Percentiles rank a stretch among this genome's conserved stretches.
Conservation (phyloP, 2,113 vertebrate species). For the Scophthalmus maximus region DNA sequence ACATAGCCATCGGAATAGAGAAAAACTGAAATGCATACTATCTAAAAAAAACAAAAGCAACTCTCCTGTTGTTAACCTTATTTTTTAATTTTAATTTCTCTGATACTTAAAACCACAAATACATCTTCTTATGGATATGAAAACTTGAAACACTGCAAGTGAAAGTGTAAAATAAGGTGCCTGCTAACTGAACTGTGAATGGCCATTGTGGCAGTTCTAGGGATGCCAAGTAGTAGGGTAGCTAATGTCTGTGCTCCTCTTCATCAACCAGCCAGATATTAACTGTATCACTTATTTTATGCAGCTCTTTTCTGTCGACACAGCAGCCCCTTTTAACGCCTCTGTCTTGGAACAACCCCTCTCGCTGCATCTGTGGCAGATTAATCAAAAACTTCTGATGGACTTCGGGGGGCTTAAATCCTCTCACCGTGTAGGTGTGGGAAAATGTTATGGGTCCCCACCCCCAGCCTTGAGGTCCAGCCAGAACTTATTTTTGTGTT, state of each 20-base stretch:
- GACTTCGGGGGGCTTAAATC: slow-evolving; percentile 71
- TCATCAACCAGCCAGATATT: slow-evolving; percentile 71
- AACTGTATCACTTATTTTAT: slow-evolving; percentile 73
- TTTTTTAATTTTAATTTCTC: no score
- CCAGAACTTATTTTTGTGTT: slow-evolving; percentile 62
- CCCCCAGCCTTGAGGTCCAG: slow-evolving; percentile 54
- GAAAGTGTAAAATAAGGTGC: not conserved
- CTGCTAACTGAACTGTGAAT: slow-evolving; percentile 21
- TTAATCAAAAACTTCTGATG: slow-evolving; percentile 75
- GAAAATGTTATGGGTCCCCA: slow-evolving; percentile 71
- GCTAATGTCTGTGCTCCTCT: slow-evolving; percentile 59
- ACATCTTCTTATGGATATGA: not conserved
- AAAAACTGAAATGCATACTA: not conserved
- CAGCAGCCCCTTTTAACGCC: slow-evolving; percentile 68
- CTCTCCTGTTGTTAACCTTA: no score
- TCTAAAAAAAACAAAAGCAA: not conserved
- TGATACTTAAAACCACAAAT: not conserved
- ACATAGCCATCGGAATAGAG: not conserved
- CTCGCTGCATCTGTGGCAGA: slow-evolving; percentile 65
- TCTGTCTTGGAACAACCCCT: slow-evolving; percentile 70
- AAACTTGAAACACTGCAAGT: not conserved
- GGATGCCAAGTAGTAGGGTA: slow-evolving; percentile 33
- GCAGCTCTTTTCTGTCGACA: slow-evolving; percentile 70
- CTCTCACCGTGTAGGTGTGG: slow-evolving; percentile 73
- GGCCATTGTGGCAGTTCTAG: slow-evolving; percentile 26